Base-by-base conservation (phyloP, 1,140 invertebrate genomes). In the Brachionus angularis region DNA sequence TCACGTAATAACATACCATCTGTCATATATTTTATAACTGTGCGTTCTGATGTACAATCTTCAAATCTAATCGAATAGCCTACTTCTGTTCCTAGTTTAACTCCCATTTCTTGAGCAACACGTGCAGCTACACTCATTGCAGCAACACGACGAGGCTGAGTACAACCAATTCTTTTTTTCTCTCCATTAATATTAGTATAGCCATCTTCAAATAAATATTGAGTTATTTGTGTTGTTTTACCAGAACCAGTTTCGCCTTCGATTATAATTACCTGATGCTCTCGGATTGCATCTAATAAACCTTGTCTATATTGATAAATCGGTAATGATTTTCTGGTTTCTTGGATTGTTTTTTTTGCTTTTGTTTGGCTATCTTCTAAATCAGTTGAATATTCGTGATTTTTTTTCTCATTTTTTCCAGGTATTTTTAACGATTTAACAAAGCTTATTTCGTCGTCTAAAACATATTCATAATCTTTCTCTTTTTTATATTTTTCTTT, bases 181-280 rank as follows among this genome's bases (percentile, higher is more conserved):
- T 89, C 87, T 10, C 34, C 53, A 3, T 27, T 42, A 8, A 50
- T 52, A 29, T 39, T 44, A 12, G 53, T 72, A 36, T 61, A 72
- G 5, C 71, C 93, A 47, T 91, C 89, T 78, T 98, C 90, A 78
- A 92, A 85, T 0, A 98, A 83, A 83, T 96, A 98, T 79, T 99
- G 96, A 7, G 96, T 93, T 73, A 99, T 91, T 83, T 99, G 96
- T 4, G 96, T 99, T 0, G 96, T 98, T 85, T 98, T 98, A 4
- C 96, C 94, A 16, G 91, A 93, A 0, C 94, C 94, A 16, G 94
- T 97, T 67, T 88, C 88, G 50, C 96, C 96, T 84, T 97, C 94
- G 73, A 99, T 91, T 74, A 99, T 98, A 0, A 97, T 81, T 74
- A 89, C 86, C 82, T 98, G 93, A 83, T 97, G 89, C 50, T 91